Evolutionary conservation across 2,113 vertebrate species (phyloP), one percentile per base, ranked within the genome.

Genomic region (Camelus bactrianus): DNA sequence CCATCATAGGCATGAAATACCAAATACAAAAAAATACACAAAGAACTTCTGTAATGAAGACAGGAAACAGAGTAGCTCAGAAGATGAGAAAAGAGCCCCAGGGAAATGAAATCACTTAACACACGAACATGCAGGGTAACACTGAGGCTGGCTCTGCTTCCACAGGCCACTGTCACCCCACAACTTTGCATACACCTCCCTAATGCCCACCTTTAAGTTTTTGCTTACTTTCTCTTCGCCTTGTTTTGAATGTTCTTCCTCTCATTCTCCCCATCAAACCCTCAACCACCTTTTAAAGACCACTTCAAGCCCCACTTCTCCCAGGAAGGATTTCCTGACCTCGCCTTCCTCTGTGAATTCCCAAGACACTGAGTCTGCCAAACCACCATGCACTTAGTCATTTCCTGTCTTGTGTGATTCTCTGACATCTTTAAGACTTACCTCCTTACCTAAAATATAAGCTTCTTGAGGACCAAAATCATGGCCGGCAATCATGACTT

Each of bases 391-490:
- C 42, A 86, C 52, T 75, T 65, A 72, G 46, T 94, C 72, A 92
- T 85, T 77, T 92, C 54, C 89, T 86, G 4, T 70, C 46, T 75
- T 80, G 22, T 46, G 64, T 80, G 20, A 85, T 56, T 89, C 58
- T 38, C 73, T 89, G 77, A n/a, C 6, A 22, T 48, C 92, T 95
- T 72, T 42, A 92, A 89, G 38, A 89, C 26, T 79, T 70, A 79
- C 14, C 50, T 50, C 72, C 73, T 79, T 52, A 60, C 24, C 10
- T 62, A 93, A 93, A 93, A 75, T 52, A 12, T 89, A 94, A 94
- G 50, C 19, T 96, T 93, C 80, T 90, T 91, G 17, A 85, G 42
- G 24, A 48, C 20, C 67, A 93, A 91, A 88, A 88, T 60, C n/a
- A 72, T 64, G 79, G 46, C 72, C 73, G 32, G 30, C 62, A 81